Conservation (phyloP, 2,797 vertebrate genomes). For the Tinamus major region DNA sequence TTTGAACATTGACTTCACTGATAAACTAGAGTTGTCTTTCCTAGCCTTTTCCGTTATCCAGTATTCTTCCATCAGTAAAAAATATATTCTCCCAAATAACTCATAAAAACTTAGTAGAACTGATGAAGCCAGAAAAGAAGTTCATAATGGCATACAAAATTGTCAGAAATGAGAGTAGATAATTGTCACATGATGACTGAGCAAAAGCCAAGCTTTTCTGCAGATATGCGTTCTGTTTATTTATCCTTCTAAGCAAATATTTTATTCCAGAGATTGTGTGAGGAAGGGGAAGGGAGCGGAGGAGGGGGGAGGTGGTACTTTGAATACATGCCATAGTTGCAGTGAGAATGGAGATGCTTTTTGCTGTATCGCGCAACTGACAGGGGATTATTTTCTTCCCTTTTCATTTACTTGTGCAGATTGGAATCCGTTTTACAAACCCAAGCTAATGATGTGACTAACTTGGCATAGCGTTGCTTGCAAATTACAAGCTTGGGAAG, state of each 20-base stretch:
- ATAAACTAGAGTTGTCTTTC: background rate
- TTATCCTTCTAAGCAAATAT: background rate
- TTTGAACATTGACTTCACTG: background rate
- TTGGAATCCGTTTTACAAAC: background rate
- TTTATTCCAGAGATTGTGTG: background rate
- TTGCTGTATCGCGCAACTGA: background rate
- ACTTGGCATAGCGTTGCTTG: background rate
- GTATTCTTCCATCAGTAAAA: background rate
- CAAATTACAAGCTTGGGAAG: background rate
- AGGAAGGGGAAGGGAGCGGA: background rate
- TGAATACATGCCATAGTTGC: background rate
- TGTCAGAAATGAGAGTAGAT: background rate
- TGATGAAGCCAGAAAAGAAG: background rate
- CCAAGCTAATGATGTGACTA: background rate
- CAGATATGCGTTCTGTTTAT: background rate
- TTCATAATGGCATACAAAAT: background rate
- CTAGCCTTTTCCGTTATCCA: background rate
- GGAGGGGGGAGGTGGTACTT: background rate
- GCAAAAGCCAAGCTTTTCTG: background rate
- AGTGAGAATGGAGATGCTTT: background rate
- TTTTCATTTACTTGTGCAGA: background rate
- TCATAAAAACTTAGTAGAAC: background rate
- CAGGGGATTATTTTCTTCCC: background rate
- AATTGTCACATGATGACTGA: background rate
- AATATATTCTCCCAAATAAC: background rate